Evolutionary conservation across 2,797 vertebrate genomes (phyloP).

Genomic region (Harpagifer antarcticus): DNA sequence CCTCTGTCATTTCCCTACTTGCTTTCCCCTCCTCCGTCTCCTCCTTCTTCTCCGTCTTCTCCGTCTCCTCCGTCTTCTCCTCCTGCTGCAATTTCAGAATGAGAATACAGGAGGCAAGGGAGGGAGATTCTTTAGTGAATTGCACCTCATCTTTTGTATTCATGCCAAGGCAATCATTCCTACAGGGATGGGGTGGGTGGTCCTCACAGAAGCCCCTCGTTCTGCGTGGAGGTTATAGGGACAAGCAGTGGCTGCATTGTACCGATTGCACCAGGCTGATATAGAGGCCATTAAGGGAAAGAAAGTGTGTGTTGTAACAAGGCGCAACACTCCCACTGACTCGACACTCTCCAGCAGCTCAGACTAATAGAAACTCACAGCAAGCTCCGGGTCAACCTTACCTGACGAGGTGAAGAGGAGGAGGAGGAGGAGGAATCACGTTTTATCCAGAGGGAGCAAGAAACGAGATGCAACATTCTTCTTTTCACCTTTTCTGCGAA

Average conservation of each 20-base stretch:
- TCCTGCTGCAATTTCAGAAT: slow-evolving; percentile 57
- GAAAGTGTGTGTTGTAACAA: slow-evolving; percentile 58
- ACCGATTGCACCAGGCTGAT: slow-evolving; percentile 57
- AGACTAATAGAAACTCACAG: slow-evolving; percentile 42
- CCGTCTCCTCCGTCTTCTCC: slow-evolving; percentile 46
- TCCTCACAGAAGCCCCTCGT: slow-evolving; percentile 44
- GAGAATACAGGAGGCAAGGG: slow-evolving; percentile 14
- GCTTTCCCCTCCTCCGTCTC: slow-evolving; percentile 46
- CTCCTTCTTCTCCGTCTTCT: no score
- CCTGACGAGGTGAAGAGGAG: slow-evolving; percentile 27
- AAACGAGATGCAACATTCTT: slow-evolving; percentile 30
- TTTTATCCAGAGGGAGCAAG: slow-evolving; percentile 36
- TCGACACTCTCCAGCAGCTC: slow-evolving; percentile 46
- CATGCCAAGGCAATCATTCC: slow-evolving; percentile 66
- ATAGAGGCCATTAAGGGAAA: slow-evolving; percentile 71
- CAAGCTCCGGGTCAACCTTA: slow-evolving; percentile 35
- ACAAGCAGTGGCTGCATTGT: slow-evolving; percentile 48
- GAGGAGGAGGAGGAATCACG: slow-evolving; percentile 2
- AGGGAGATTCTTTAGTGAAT: slow-evolving; percentile 64
- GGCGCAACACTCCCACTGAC: slow-evolving; percentile 56
- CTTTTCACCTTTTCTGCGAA: slow-evolving; percentile 40
- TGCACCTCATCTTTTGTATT: slow-evolving; percentile 72
- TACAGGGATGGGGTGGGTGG: slow-evolving; percentile 48
- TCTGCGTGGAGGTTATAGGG: slow-evolving; percentile 54
- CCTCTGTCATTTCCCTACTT: slow-evolving; percentile 53